phyloP scores from a whole-genome alignment of 2,113 vertebrate genomes.

The Podarcis cretensis region DNA sequence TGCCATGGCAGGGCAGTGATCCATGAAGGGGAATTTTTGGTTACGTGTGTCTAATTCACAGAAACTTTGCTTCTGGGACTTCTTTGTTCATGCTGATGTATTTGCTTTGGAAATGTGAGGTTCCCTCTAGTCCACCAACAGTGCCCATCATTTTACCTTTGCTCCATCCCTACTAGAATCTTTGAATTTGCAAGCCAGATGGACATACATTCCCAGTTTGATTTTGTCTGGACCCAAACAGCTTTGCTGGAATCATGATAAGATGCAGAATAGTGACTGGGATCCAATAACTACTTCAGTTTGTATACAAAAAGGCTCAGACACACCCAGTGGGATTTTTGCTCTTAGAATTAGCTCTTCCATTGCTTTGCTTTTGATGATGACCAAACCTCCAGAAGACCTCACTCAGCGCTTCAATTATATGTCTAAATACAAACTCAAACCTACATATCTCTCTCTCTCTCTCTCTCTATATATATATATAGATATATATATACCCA shows the following conservation, averaged over 20 bases:
- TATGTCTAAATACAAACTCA: conserved; percentile 5
- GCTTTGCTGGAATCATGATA: neutral
- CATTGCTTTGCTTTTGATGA: neutral
- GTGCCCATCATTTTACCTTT: neutral
- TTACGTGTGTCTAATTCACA: neutral
- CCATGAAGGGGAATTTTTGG: neutral
- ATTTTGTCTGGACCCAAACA: neutral
- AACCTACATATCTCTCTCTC: conserved; percentile 5
- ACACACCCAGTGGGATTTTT: neutral
- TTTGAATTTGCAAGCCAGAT: neutral
- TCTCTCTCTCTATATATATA: no score
- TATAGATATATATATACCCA: neutral
- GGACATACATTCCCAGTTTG: neutral
- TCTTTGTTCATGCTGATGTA: neutral
- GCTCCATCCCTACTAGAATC: neutral
- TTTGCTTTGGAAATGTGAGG: neutral
- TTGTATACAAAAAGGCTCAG: neutral
- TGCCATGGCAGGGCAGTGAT: no score
- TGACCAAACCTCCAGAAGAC: neutral
- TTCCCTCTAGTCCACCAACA: no score
- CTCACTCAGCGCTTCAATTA: neutral
- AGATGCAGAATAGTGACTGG: neutral
- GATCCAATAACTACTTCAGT: neutral
- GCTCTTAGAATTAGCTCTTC: neutral
- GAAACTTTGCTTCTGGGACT: neutral